Evolutionary conservation across 2,797 vertebrate genomes (phyloP), one percentile per base, ranked within the genome.

Genomic region (Gallinago nigripennis): DNA sequence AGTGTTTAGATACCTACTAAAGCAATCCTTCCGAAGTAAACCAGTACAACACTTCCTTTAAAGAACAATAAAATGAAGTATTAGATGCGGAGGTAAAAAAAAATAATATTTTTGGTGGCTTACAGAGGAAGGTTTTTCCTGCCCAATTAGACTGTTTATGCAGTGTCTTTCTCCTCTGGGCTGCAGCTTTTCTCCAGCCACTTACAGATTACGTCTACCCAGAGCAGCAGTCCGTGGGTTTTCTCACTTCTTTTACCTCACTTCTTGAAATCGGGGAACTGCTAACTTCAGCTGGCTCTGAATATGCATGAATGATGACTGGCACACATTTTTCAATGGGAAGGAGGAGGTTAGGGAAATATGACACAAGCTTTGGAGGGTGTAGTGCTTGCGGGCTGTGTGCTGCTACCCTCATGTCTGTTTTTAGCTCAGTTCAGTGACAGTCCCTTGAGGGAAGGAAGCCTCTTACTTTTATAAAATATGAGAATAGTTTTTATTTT

Each of bases 231-330:
- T 30, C 64, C 1, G 88, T 92, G 87, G 80, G 84, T 70, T 94
- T 82, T 92, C 87, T 91, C 83, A 45, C 71, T 86, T 90, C 66
- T 85, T 92, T 78, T 57, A 66, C 77, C 41, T 84, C 78, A 50
- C 64, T 61, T 66, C 65, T 86, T 75, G 78, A 84, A 89, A 77
- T 2, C 2, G 27, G 63, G 35, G 83, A 93, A 28, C 75, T 87
- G 64, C 37, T 57, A 87, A 80, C 68, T 94, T 95, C 86, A 89
- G 30, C 84, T 95, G 81, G 28, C 11, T 60, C 78, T 92, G 78
- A 85, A 86, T 79, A 85, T 86, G 86, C 48, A 92, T 90, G 88
- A 94, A 86, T 84, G 90, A 72, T 79, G 90, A 68, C 93, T 93
- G 78, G 56, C 64, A 87, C 51, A 75, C 33, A 35, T 77, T 93